phyloP scores from a whole-genome alignment of 2,888 invertebrate species.

The Antitype chi region DNA sequence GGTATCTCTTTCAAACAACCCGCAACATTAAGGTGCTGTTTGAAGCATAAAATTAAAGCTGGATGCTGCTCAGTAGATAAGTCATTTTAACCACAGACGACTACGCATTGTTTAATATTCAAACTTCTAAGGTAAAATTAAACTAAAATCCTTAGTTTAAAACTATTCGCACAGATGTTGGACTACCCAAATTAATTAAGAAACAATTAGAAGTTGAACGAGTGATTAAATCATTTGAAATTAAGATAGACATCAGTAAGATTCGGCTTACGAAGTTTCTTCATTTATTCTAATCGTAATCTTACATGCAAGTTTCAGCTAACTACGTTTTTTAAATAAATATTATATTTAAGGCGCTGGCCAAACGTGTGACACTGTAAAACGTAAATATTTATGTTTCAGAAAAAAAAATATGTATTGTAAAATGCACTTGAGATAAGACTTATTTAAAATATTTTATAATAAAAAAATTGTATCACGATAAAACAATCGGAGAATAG shows the following conservation, averaged over 20 bases:
- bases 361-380: no score
- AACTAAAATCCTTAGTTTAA: slow-evolving; percentile 48
- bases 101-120: background rate
- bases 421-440: no score
- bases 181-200: slow-evolving; percentile 53
- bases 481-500: no score
- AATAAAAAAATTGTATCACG: no score
- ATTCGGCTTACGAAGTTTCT: slow-evolving; percentile 37
- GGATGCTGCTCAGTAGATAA: background rate
- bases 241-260: slow-evolving; percentile 41
- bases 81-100: background rate
- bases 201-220: slow-evolving; percentile 52
- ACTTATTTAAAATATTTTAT: no score
- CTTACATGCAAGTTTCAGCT: slow-evolving; percentile 11
- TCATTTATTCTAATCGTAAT: slow-evolving; percentile 38
- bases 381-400: no score
- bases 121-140: slow-evolving; percentile 37
- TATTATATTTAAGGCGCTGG: background rate
- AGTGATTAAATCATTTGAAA: slow-evolving; percentile 60
- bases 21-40: background rate
- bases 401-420: no score
- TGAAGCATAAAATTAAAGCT: background rate
- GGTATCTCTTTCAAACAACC: no score
- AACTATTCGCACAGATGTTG: slow-evolving; percentile 57
- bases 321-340: background rate